Base-by-base conservation (phyloP, 1,140 invertebrate genomes). In the Dreissena rostriformis region DNA sequence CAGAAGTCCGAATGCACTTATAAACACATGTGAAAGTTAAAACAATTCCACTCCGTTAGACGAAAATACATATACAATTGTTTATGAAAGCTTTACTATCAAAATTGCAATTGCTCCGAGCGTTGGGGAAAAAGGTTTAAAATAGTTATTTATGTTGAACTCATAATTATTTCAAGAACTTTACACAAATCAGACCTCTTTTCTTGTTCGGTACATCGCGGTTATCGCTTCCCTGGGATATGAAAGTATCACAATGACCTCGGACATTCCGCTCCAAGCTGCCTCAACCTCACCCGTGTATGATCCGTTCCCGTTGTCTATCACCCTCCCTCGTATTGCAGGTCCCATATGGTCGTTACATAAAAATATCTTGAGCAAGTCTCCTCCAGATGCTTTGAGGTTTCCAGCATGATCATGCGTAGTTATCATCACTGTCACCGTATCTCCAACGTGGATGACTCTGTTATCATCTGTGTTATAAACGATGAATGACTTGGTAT, bases 271-370 rank as follows among this genome's bases (percentile, higher is more conserved):
- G 55, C 8, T 22, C 71, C 71, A 74, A n/a, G 55, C 26, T 2
- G 71, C 71, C 52, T 74, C 71, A 53, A 74, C 24, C 12, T 52
- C 52, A 17, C 22, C 52, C 8, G n/a, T 55, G 52, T 74, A 74
- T 15, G 49, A 11, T 74, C 71, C 71, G 52, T 74, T 74, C 8
- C 24, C 51, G 24, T 74, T 6, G 52, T 74, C 71, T 10, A 22
- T 52, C 4, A 74, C 71, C 17, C 24, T 15, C 15, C 71, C 71
- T 12, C 17, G 17, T 14, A 52, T 28, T 24, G 49, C 39, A 8
- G 71, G 15, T 53, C 55, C 22, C 55, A 24, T 22, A 19, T 11
- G 24, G 22, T 12, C 22, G 14, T 14, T 74, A n/a, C n/a, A 39
- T 49, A 71, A 49, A 2, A 49, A 22, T 15, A 49, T 49, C 28